These are phyloP conservation scores for Cyphomyrus discorhynchus DNA, from an alignment of 2,113 vertebrate genomes.

Conservation along the genomic window DNA sequence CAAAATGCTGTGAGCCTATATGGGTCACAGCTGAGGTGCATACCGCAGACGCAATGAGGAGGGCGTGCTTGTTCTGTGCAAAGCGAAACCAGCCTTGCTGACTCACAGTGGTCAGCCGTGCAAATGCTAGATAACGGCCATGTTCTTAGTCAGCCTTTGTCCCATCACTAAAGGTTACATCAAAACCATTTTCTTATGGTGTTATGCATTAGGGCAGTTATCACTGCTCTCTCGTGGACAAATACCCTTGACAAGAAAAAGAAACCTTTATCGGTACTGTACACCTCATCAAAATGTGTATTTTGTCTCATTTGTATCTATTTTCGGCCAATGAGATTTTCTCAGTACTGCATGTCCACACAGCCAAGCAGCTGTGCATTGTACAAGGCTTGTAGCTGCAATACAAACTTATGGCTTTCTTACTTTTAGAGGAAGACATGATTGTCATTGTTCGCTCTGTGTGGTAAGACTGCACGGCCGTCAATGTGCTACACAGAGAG, in stretches of 20 bases:
- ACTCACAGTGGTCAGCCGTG: not conserved
- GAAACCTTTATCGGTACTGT: not conserved
- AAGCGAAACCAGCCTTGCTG: not conserved
- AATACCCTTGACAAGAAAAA: not conserved
- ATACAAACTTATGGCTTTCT: not conserved
- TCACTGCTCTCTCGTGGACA: not conserved
- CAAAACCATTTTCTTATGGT: not conserved
- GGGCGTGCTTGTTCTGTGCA: not conserved
- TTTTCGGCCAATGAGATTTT: not conserved
- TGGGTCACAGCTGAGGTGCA: not conserved
- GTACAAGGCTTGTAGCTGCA: not conserved
- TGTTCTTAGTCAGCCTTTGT: not conserved
- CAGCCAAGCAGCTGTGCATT: not conserved
- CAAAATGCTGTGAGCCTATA: not conserved
- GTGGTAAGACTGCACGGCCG: not conserved
- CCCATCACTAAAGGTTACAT: not conserved
- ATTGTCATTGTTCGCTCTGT: not conserved
- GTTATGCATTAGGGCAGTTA: not conserved
- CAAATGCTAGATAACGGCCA: not conserved
- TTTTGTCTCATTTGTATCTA: not conserved
- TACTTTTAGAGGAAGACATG: not conserved
- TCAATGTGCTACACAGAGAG: not conserved
- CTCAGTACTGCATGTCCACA: not conserved
- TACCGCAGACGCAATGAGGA: not conserved
- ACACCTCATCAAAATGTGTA: not conserved